phyloP scores from a whole-genome alignment of 2,888 invertebrate genomes.

The Catocala fraxini region DNA sequence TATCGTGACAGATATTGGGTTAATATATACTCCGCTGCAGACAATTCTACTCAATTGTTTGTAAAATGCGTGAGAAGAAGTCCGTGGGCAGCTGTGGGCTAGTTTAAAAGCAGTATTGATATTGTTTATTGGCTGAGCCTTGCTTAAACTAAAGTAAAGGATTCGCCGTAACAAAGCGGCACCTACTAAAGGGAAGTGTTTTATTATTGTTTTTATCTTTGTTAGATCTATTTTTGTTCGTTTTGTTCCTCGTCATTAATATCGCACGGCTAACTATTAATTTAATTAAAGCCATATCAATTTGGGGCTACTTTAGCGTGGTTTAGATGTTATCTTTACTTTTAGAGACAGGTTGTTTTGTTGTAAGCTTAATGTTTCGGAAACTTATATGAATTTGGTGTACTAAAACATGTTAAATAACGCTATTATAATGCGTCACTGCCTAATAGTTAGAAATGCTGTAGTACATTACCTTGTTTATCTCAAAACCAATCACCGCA shows the following conservation, averaged over 20 bases:
- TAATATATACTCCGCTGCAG: too few species aligned
- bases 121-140: too few species aligned
- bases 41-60: too few species aligned
- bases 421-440: too few species aligned
- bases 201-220: conserved; percentile 84
- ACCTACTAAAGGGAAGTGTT: conserved; percentile 76
- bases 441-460: too few species aligned
- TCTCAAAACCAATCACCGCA: too few species aligned
- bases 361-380: conserved; percentile 50
- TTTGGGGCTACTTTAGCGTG: conserved; percentile 63
- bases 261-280: conserved; percentile 83
- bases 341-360: conserved; percentile 62
- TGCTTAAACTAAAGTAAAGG: not conserved
- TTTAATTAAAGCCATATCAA: conserved; percentile 83
- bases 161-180: conserved; percentile 57
- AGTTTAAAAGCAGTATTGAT: too few species aligned
- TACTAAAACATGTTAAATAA: conserved; percentile 11
- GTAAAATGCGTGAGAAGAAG: too few species aligned
- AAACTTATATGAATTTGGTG: conserved; percentile 34
- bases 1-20: too few species aligned
- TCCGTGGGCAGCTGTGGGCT: too few species aligned
- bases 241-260: conserved; percentile 83
- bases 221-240: conserved; percentile 73
- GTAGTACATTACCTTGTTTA: too few species aligned
- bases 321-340: conserved; percentile 75